Evolutionary conservation across 2,113 vertebrate genomes (phyloP).

Genomic region (Hippocampus abdominalis): DNA sequence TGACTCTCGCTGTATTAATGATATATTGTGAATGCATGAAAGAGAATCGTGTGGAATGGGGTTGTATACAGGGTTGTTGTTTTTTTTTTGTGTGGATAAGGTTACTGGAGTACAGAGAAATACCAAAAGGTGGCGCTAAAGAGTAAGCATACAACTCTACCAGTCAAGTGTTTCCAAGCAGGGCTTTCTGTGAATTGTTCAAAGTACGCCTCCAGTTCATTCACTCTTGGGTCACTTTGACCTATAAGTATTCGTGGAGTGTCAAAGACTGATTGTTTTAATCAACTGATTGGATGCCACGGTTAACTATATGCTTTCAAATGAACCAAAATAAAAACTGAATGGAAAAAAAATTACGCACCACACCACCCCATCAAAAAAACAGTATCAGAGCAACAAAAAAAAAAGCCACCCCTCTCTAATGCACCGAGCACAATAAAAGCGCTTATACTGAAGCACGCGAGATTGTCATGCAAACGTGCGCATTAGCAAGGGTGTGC

Average conservation of each 20-base stretch:
- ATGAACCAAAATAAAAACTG: slow-evolving; percentile 15
- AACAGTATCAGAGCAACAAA: background rate
- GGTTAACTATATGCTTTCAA: slow-evolving; percentile 21
- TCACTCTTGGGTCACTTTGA: background rate
- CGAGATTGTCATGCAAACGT: slow-evolving; percentile 29
- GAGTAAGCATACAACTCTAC: slow-evolving; percentile 20
- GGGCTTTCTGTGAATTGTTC: slow-evolving; percentile 3
- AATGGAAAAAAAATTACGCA: background rate
- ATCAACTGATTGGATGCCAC: slow-evolving; percentile 18
- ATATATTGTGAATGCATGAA: background rate
- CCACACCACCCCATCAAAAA: too few relatives aligned
- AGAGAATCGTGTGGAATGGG: background rate
- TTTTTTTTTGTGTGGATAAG: background rate
- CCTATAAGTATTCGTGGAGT: slow-evolving; percentile 6
- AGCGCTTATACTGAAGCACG: slow-evolving; percentile 52
- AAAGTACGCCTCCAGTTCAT: background rate
- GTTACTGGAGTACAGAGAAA: background rate
- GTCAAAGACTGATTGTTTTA: slow-evolving; percentile 5
- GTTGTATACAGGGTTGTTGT: background rate
- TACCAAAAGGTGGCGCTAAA: slow-evolving; percentile 53
- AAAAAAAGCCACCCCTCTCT: background rate
- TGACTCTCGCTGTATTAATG: background rate
- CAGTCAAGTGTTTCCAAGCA: background rate
- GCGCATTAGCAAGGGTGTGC: slow-evolving; percentile 6
- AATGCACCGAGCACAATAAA: slow-evolving; percentile 7